A percentile compares a stretch with the other conserved stretches of the same genome.
Evolutionary conservation across 2,113 vertebrate species (phyloP).

Genomic region (Eidolon helvum): DNA sequence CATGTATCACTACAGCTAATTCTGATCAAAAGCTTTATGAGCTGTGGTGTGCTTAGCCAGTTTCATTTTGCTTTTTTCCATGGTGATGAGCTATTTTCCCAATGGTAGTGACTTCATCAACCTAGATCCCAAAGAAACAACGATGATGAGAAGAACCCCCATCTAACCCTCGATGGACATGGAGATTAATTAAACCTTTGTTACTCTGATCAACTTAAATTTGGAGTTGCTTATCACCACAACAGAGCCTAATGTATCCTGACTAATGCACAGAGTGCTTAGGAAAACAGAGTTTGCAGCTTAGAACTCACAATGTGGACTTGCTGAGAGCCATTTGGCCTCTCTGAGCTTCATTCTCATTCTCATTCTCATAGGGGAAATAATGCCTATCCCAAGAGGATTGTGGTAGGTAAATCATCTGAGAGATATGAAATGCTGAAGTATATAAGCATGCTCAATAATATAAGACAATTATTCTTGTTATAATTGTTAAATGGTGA

Average conservation of each 20-base stretch:
- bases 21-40: neutral
- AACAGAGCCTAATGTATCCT: neutral
- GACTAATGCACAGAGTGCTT: neutral
- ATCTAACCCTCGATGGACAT: neutral
- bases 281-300: neutral
- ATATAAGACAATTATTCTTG: neutral
- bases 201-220: neutral
- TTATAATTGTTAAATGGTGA: neutral
- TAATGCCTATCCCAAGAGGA: neutral
- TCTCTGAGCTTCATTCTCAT: neutral
- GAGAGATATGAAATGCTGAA: neutral
- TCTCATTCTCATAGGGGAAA: neutral
- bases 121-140: neutral
- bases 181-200: neutral
- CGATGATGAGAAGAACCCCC: rapidly evolving
- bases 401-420: neutral
- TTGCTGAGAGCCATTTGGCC: too few species aligned
- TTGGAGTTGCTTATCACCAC: neutral
- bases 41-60: neutral
- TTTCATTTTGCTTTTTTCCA: neutral
- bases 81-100: neutral
- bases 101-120: neutral
- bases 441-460: neutral
- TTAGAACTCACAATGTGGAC: neutral
- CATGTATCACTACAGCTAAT: neutral